Conservation (phyloP, 2,888 invertebrate species). For the Julus scandinavius region DNA sequence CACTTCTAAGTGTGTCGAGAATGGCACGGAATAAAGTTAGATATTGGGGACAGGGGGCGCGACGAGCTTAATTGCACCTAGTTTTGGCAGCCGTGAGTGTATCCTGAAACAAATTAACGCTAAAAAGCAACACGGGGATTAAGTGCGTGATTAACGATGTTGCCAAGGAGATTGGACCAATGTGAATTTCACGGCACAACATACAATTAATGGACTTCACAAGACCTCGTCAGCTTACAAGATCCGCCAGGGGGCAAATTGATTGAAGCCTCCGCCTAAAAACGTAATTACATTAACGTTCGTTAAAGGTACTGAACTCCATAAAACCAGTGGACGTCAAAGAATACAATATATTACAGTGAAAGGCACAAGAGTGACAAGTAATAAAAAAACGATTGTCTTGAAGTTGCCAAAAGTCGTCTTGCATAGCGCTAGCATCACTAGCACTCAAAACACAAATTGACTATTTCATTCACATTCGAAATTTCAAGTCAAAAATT, state of each 20-base stretch:
- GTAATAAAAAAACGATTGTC: no score
- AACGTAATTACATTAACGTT: not conserved
- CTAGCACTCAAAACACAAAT: no score
- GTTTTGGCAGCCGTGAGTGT: not conserved
- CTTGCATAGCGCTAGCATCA: no score
- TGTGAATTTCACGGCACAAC: not conserved
- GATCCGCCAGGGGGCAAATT: not conserved
- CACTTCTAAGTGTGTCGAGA: no score
- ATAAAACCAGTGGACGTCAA: not conserved
- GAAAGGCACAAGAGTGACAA: no score
- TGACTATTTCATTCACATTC: no score
- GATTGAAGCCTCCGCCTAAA: not conserved
- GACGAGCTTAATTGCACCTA: not conserved
- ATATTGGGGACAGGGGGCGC: not conserved
- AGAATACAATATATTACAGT: no score
- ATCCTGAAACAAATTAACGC: not conserved
- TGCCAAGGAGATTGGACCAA: conserved; percentile 11
- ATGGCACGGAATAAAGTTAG: no score
- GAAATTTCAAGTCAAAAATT: no score
- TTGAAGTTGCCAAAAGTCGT: no score
- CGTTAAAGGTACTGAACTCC: not conserved
- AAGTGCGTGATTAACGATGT: conserved; percentile 1
- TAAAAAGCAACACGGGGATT: conserved; percentile 34
- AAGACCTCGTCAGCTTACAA: not conserved
- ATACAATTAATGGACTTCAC: not conserved